Evolutionary conservation across 2,888 invertebrate genomes (phyloP).

Genomic region (Drosophila cognata): DNA sequence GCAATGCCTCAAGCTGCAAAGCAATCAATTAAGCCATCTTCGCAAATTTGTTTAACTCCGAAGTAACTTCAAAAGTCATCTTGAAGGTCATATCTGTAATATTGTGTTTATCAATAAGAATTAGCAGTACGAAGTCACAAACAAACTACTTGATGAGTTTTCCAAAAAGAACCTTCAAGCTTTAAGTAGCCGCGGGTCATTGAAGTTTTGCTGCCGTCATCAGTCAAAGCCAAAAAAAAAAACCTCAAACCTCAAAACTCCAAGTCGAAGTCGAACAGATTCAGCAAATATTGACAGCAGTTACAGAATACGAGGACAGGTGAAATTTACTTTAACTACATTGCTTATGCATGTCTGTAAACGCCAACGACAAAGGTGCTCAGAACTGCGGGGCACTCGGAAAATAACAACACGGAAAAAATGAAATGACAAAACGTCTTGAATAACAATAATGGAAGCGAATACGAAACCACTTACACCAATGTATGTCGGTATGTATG

Average conservation of each 20-base stretch:
- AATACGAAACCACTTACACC: constrained; percentile 17
- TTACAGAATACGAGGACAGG: constrained; percentile 29
- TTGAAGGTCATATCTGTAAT: constrained; percentile 47
- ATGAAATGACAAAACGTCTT: constrained; percentile 57
- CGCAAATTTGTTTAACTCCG: background rate
- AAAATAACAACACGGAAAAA: constrained; percentile 57
- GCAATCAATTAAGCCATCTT: background rate
- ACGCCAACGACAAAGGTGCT: constrained; percentile 55
- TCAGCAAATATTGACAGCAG: constrained; percentile 48
- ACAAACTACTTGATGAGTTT: constrained; percentile 27
- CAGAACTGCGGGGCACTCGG: constrained; percentile 55
- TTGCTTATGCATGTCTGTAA: constrained; percentile 65
- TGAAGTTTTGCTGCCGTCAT: constrained; percentile 31
- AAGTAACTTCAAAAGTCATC: constrained; percentile 19
- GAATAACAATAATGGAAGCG: constrained; percentile 64
- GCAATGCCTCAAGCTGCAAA: background rate
- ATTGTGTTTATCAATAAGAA: constrained; percentile 32
- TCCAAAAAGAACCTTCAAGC: constrained; percentile 42
- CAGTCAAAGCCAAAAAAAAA: constrained; percentile 26
- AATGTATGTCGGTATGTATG: background rate
- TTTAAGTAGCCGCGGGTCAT: constrained; percentile 33
- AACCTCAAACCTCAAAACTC: constrained; percentile 26
- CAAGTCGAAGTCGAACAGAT: constrained; percentile 31
- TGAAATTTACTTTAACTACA: constrained; percentile 58
- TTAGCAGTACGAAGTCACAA: constrained; percentile 29